Conservation (phyloP, 2,797 vertebrate species). For the Sphenopsis melanotis region DNA sequence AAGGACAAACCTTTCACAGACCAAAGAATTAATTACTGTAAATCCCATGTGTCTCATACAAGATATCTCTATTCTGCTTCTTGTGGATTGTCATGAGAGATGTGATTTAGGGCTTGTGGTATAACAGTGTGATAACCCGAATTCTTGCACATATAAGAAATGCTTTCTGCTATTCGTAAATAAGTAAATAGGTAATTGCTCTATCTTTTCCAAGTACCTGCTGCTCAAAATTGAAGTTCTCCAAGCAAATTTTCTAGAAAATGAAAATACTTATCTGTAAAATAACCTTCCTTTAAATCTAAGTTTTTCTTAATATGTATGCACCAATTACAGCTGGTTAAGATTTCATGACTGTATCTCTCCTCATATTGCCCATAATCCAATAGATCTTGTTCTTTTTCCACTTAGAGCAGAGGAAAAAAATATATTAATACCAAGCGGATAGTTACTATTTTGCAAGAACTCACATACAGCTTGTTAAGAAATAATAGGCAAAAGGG, state of each 20-base stretch:
- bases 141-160: background rate
- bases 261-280: background rate
- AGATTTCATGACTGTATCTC: background rate
- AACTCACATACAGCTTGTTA: background rate
- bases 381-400: background rate
- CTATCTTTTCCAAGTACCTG: background rate
- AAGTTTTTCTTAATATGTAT: background rate
- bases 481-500: background rate
- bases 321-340: background rate
- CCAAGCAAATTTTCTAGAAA: background rate
- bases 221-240: background rate
- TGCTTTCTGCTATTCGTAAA: background rate
- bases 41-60: background rate
- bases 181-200: background rate
- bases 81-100: background rate
- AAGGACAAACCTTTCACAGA: background rate
- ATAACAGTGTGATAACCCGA: background rate
- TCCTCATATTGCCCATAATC: background rate
- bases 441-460: background rate
- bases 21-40: background rate
- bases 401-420: background rate
- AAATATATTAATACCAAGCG: background rate
- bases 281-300: background rate
- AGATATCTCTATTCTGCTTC: background rate
- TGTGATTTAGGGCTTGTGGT: background rate